Evolutionary conservation across 2,797 vertebrate genomes (phyloP).

Genomic region (Melanogrammus aeglefinus): DNA sequence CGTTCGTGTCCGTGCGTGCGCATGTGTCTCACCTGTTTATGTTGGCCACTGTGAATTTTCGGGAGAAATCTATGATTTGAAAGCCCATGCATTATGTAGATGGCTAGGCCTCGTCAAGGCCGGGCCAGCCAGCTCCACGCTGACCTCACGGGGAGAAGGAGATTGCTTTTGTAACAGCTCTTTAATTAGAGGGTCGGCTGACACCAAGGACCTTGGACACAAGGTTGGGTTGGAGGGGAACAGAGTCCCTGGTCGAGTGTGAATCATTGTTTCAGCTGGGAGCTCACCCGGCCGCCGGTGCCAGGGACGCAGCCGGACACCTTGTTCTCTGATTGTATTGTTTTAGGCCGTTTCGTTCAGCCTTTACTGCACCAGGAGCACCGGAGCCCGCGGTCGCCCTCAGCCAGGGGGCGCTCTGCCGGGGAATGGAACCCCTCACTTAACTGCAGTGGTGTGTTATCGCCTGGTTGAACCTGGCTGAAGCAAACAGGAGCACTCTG

Average conservation of each 20-base stretch:
- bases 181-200: slow-evolving; percentile 53
- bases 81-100: background rate
- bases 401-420: background rate
- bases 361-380: background rate
- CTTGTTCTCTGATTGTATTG: background rate
- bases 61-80: background rate
- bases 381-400: background rate
- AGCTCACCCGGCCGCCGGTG: background rate
- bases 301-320: background rate
- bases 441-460: background rate
- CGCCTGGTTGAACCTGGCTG: background rate
- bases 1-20: background rate
- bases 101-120: background rate
- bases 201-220: slow-evolving; percentile 41
- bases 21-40: background rate
- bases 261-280: background rate
- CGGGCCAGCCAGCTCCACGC: background rate
- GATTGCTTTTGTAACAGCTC: slow-evolving; percentile 46
- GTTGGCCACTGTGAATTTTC: background rate
- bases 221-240: background rate
- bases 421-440: background rate
- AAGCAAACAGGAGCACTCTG: background rate
- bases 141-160: slow-evolving; percentile 44
- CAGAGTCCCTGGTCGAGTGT: background rate
- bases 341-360: background rate